Evolutionary conservation across 1,140 invertebrate genomes (phyloP).

Genomic region (Heliconius hermathena): DNA sequence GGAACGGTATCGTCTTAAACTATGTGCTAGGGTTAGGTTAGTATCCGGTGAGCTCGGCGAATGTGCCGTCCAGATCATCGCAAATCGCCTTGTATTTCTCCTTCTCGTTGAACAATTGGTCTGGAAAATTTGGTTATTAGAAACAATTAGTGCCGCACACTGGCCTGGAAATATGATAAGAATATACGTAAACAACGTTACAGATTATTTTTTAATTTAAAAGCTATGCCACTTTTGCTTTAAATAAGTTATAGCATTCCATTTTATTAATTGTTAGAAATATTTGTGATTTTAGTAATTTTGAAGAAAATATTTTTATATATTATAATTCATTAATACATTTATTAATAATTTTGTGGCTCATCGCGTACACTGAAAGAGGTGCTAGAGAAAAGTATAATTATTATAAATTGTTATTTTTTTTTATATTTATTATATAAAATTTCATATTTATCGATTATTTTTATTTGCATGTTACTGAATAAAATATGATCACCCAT

Average conservation of each 20-base stretch:
- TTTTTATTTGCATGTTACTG: background rate
- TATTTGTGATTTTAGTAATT: constrained; percentile 33
- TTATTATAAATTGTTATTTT: background rate
- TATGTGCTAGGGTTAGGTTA: constrained; percentile 82
- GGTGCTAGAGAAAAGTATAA: background rate
- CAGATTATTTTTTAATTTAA: constrained; percentile 44
- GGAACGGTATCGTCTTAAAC: constrained; percentile 70
- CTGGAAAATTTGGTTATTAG: constrained; percentile 74
- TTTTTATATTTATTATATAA: background rate
- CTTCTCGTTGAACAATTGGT: constrained; percentile 91
- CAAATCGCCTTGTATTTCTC: constrained; percentile 98
- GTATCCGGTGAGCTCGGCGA: constrained; percentile 93
- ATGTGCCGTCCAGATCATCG: constrained; percentile 99
- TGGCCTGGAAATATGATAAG: constrained; percentile 34
- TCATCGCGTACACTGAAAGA: background rate
- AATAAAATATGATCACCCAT: background rate
- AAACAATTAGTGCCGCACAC: constrained; percentile 45
- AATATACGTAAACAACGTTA: constrained; percentile 19
- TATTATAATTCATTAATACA: background rate
- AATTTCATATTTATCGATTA: constrained; percentile 7
- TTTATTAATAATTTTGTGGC: background rate
- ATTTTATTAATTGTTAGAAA: constrained; percentile 49
- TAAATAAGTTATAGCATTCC: constrained; percentile 59
- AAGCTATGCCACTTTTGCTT: constrained; percentile 48
- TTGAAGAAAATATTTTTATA: constrained; percentile 26